Conservation (phyloP, 2,888 invertebrate species). For the Meghimatium bilineatum region DNA sequence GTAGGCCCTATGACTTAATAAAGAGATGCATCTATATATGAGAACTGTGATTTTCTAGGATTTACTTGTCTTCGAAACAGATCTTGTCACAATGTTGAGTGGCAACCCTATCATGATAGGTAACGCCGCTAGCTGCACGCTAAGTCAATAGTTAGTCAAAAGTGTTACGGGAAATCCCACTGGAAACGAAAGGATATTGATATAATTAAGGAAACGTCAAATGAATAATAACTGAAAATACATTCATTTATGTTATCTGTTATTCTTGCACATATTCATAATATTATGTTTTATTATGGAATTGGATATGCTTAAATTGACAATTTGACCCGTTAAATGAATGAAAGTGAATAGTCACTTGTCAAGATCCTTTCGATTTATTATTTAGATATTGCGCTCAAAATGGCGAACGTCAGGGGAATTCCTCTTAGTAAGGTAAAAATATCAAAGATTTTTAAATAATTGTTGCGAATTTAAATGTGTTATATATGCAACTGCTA, state of each 20-base stretch:
- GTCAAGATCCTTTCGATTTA: slow-evolving; percentile 9
- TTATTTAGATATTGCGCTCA: slow-evolving; percentile 11
- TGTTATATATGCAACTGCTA: background rate
- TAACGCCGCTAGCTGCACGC: too few relatives aligned
- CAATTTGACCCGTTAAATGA: background rate
- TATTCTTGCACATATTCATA: background rate
- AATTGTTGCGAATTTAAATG: background rate
- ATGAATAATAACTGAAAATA: background rate
- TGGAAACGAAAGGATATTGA: background rate
- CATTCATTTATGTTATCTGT: background rate
- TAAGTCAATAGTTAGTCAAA: background rate
- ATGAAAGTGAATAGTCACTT: background rate
- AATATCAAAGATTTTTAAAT: background rate
- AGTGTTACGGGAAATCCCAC: background rate
- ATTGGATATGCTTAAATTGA: background rate
- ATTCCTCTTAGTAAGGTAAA: slow-evolving; percentile 37
- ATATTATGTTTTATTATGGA: background rate
- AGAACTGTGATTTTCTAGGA: too few relatives aligned
- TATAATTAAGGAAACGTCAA: background rate
- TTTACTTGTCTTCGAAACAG: too few relatives aligned
- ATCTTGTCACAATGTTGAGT: too few relatives aligned
- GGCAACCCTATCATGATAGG: too few relatives aligned
- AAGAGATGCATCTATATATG: too few relatives aligned
- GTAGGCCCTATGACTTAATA: too few relatives aligned
- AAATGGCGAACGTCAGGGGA: slow-evolving; percentile 34